These are phyloP conservation scores for Reinhardtius hippoglossoides DNA, from an alignment of 2,113 vertebrate species.

Conservation along the genomic window DNA sequence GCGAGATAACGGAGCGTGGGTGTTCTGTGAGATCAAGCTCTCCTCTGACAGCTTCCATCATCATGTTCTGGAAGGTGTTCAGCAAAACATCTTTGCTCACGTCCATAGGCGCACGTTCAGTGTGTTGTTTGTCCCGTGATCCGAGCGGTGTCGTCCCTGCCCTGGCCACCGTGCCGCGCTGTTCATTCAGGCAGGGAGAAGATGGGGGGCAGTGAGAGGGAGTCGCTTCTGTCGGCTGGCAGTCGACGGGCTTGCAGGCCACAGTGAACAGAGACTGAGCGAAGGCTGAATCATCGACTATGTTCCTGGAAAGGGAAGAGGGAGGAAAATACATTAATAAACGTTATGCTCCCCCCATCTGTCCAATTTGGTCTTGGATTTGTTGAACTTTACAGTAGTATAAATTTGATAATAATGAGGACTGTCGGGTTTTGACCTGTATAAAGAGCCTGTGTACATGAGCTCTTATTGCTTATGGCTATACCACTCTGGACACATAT, in stretches of 20 bases:
- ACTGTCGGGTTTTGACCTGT: too few species aligned
- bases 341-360: too few species aligned
- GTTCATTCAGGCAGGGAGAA: slow-evolving; percentile 6
- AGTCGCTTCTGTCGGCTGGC: slow-evolving; percentile 72
- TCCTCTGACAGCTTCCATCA: slow-evolving; percentile 89
- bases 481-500: too few species aligned
- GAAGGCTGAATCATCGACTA: slow-evolving; percentile 86
- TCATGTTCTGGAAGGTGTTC: slow-evolving; percentile 90
- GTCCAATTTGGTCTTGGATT: too few species aligned
- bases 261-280: slow-evolving; percentile 71
- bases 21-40: slow-evolving; percentile 87
- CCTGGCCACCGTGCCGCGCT: slow-evolving; percentile 12
- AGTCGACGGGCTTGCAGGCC: slow-evolving; percentile 78
- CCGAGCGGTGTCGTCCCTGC: not conserved
- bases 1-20: slow-evolving; percentile 81
- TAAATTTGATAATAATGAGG: too few species aligned
- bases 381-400: too few species aligned
- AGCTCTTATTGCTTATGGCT: too few species aligned
- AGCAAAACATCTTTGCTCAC: slow-evolving; percentile 86
- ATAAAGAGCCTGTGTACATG: too few species aligned
- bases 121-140: too few species aligned
- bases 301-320: slow-evolving; percentile 73
- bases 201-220: not conserved
- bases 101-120: slow-evolving; percentile 74
- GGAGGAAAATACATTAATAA: not conserved